Base-by-base conservation (phyloP, 1,140 invertebrate genomes). In the Cyclargus thomasi region DNA sequence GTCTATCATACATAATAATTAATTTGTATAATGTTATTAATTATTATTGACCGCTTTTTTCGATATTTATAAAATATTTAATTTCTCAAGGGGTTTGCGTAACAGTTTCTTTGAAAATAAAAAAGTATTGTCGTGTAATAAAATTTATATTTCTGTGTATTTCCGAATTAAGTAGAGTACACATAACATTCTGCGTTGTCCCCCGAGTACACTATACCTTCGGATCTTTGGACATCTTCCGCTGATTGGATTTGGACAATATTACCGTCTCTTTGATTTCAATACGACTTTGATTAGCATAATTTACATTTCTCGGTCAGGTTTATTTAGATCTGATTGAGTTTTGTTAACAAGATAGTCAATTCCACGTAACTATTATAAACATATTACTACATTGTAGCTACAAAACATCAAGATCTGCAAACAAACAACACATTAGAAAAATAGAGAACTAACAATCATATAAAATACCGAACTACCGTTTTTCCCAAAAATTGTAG, bases 111-210 rank as follows among this genome's bases (percentile, higher is more conserved):
- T 1, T 8, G 11, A 47, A 47, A 47, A 47, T 47, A 47, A 47
- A 47, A 39, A 47, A 47, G 36, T 47, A 47, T 47, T 47, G 36
- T 47, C 36, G 36, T 47, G 39, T 47, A 47, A 47, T 47, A 47
- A 47, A 47, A 47, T 47, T 47, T 47, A 47, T 47, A 47, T 47
- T 47, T 47, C 39, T 11, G 39, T 47, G 14, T 47, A 47, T 2
- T 47, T 47, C 39, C 39, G 39, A 47, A 47, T 47, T 47, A 47
- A 0, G 11, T 11, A 47, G 39, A 47, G 39, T 47, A 47, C 39
- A 11, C 14, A 47, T 47, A 47, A 47, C 39, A 47, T 47, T 47
- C 39, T 47, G 8, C 29, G 29, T 29, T 29, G 39, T 47, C 39
- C 8, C 39, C 11, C 11, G 39, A 47, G 39, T 47, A 47, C 39